These are phyloP conservation scores for Uropetala carovei DNA, from an alignment of 2,888 invertebrate species.

Conservation along the genomic window DNA sequence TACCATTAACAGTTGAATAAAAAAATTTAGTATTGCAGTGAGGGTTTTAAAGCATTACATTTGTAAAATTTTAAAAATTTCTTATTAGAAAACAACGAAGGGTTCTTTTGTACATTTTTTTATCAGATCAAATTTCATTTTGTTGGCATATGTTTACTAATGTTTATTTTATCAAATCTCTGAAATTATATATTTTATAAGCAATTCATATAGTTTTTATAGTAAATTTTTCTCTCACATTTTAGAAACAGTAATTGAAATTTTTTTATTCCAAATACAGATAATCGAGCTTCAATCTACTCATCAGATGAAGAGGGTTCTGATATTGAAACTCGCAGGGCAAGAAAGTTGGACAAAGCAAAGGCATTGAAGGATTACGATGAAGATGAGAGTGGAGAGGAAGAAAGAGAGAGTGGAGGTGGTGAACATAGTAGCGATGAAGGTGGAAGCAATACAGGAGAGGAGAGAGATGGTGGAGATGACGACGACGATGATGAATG, in stretches of 20 bases:
- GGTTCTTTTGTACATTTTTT: no score
- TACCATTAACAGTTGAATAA: no score
- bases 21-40: no score
- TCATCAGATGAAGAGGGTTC: conserved; percentile 93
- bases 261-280: conserved; percentile 73
- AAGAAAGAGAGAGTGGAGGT: conserved; percentile 68
- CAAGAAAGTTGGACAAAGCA: conserved; percentile 84
- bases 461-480: conserved; percentile 72
- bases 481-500: conserved; percentile 72
- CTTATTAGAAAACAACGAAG: no score
- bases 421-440: conserved; percentile 26
- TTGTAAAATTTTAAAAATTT: no score
- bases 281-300: conserved; percentile 83
- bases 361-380: conserved; percentile 90
- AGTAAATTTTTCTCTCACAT: no score
- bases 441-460: conserved; percentile 43
- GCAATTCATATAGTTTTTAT: no score
- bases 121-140: no score
- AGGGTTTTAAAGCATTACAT: no score
- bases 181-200: no score
- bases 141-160: no score
- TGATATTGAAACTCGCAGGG: conserved; percentile 86
- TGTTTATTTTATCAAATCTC: no score
- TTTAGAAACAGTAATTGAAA: background rate
- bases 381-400: conserved; percentile 74